A percentile compares a stretch with the other conserved stretches of the same genome.
These are phyloP conservation scores for Tricholauxania praeusta DNA, from an alignment of 2,888 invertebrate genomes.

Conservation along the genomic window DNA sequence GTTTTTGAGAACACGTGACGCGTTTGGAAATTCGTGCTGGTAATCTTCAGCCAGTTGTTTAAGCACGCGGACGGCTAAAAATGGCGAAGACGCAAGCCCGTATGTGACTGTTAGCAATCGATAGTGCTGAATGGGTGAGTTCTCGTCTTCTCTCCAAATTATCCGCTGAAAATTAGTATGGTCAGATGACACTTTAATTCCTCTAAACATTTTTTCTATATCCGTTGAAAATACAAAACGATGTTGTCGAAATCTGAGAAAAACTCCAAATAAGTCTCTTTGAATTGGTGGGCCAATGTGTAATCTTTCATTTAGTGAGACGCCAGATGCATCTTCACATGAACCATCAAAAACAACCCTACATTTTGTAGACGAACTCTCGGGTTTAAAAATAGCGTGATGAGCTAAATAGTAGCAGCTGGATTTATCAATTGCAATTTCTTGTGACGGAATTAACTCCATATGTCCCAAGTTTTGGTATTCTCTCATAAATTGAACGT, in stretches of 20 bases:
- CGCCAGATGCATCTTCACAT: constrained; percentile 25
- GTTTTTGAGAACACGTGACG: constrained; percentile 6
- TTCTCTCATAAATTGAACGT: constrained; percentile 41
- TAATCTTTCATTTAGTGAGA: constrained; percentile 38
- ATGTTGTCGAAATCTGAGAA: constrained; percentile 32
- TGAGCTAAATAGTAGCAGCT: constrained; percentile 41
- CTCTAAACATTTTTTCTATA: no score
- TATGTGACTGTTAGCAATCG: constrained; percentile 33
- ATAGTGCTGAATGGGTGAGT: constrained; percentile 20
- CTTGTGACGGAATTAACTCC: constrained; percentile 26
- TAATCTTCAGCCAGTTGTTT: constrained; percentile 29
- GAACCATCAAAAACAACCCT: constrained; percentile 26
- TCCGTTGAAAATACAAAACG: constrained; percentile 34
- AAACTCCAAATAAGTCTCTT: constrained; percentile 33
- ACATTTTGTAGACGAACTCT: neutral
- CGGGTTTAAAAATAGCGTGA: neutral
- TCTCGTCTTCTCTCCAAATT: constrained; percentile 8
- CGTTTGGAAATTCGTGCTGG: constrained; percentile 1
- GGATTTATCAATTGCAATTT: constrained; percentile 26
- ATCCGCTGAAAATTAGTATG: constrained; percentile 26
- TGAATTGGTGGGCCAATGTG: constrained; percentile 32
- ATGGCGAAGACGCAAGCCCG: constrained; percentile 32
- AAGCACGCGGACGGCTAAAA: constrained; percentile 26
- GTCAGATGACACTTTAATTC: no score
- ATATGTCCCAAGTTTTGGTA: constrained; percentile 44